Evolutionary conservation across 37 sponge, comb jelly and placozoan species (phyloP).

Genomic region (Chondrosia reniformis): DNA sequence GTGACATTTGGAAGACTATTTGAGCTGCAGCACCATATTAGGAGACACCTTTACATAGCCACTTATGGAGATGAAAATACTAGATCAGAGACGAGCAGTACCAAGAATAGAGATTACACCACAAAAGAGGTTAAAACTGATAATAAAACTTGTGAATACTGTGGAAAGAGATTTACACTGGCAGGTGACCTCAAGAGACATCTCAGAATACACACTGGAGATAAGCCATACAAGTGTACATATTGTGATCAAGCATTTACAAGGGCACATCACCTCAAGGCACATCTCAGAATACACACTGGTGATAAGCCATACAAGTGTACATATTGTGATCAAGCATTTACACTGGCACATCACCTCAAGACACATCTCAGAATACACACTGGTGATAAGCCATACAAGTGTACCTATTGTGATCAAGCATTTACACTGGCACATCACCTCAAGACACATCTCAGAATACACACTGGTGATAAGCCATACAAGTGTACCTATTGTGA

Average conservation of each 20-base stretch:
- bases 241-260: slow-evolving; percentile 49
- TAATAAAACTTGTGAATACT: slow-evolving; percentile 33
- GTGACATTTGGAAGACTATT: slow-evolving; percentile 35
- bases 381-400: slow-evolving; percentile 59
- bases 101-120: slow-evolving; percentile 33
- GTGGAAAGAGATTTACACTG: slow-evolving; percentile 11
- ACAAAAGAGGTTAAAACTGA: slow-evolving; percentile 53
- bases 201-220: slow-evolving; percentile 69
- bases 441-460: slow-evolving; percentile 79
- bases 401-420: slow-evolving; percentile 46
- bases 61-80: neutral
- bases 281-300: slow-evolving; percentile 77
- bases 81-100: neutral
- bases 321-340: slow-evolving; percentile 60
- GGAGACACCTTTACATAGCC: neutral
- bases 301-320: slow-evolving; percentile 79
- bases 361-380: slow-evolving; percentile 51
- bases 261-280: slow-evolving; percentile 39
- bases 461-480: slow-evolving; percentile 61
- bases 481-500: slow-evolving; percentile 57
- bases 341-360: slow-evolving; percentile 45
- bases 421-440: slow-evolving; percentile 15
- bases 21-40: slow-evolving; percentile 55
- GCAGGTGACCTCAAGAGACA: slow-evolving; percentile 43
- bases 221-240: slow-evolving; percentile 62